Conservation (phyloP, 2,113 vertebrate species). For the Motacilla alba region DNA sequence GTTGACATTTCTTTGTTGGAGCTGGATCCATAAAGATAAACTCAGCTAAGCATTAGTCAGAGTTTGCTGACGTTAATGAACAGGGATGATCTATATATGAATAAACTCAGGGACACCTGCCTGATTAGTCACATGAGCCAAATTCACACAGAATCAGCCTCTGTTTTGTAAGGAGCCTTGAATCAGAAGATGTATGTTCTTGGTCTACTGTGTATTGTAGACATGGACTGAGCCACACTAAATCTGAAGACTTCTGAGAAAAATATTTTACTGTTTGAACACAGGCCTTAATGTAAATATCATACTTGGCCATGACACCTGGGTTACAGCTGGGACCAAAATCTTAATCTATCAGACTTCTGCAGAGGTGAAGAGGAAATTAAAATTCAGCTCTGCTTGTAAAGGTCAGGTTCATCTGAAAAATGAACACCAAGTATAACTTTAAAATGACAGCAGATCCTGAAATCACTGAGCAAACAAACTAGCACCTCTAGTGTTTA, state of each 20-base stretch:
- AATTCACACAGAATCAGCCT: not conserved
- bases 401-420: not conserved
- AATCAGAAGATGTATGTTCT: not conserved
- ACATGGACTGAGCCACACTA: not conserved
- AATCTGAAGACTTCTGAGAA: not conserved
- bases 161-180: not conserved
- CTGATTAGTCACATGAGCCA: not conserved
- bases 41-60: not conserved
- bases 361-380: not conserved
- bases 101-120: not conserved
- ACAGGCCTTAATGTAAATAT: not conserved
- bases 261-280: not conserved
- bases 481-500: not conserved
- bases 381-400: not conserved
- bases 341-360: not conserved
- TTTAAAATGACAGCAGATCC: not conserved
- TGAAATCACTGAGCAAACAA: accelerated
- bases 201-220: not conserved
- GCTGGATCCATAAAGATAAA: not conserved
- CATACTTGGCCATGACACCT: not conserved
- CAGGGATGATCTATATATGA: not conserved
- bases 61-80: not conserved
- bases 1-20: not conserved
- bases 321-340: not conserved
- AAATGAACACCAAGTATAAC: not conserved